Base-by-base conservation (phyloP, 2,113 vertebrate species). In the Peromyscus polionotus region DNA sequence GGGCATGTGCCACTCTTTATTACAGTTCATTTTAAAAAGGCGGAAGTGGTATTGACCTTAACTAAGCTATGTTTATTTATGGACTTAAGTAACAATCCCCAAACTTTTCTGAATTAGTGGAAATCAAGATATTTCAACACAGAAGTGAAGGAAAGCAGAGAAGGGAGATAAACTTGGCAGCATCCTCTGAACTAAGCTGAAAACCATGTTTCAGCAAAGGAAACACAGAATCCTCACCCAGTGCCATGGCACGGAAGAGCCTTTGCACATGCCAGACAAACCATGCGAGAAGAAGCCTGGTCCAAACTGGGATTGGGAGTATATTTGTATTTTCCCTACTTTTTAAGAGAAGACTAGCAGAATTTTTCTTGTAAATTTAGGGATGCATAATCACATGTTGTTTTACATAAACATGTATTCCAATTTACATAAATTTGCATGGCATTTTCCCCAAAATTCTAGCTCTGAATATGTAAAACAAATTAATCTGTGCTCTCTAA, bases 301-400 rank as follows among this genome's bases (percentile, higher is more conserved):
- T 97, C 97, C 97, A 98, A 98, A 97, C 96, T 95, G 94, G 97
- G 94, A 96, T 94, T 97, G 96, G 19, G 90, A 97, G 93, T 96
- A 94, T 97, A 98, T 98, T 98, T 98, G 98, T 98, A 96, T 98
- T 98, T 97, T 97, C 77, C 96, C 96, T 97, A 96, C 96, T 95
- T 97, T 97, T 97, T 97, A 96, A 95, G 97, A 98, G 98, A 98
- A 98, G 97, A 98, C 97, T 97, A 98, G 97, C 97, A 98, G 97
- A 97, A 97, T 97, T 98, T 98, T 98, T 97, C 96, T 97, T 97
- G 96, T 97, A 97, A 98, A 98, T 98, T 96, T 97, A 97, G 87
- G 90, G 97, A 98, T 97, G 96, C 97, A 98, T 98, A 98, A 98
- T 98, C 98, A 98, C 98, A 98, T 98, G 98, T 98, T 98, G 97